A percentile compares a stretch with the other conserved stretches of the same genome.
These are phyloP conservation scores for Apodemus speciosus DNA, from an alignment of 2,113 vertebrate species.

Conservation along the genomic window DNA sequence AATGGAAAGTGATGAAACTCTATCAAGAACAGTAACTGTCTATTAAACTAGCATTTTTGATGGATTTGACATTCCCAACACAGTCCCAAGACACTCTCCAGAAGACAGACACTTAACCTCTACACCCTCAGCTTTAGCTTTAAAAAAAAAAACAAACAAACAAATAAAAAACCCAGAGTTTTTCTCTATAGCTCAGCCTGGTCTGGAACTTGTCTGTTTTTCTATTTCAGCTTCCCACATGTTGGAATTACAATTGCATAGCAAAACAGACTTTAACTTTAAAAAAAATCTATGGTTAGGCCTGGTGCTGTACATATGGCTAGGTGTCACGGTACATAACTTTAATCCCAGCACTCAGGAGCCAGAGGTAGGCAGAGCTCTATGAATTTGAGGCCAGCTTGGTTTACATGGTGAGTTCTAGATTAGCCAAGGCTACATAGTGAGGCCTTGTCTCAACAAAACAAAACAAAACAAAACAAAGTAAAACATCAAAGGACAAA, in stretches of 20 bases:
- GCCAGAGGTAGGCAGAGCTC: background rate
- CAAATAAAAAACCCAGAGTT: background rate
- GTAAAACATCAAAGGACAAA: background rate
- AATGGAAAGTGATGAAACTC: conserved; percentile 18
- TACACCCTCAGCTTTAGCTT: background rate
- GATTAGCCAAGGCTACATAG: background rate
- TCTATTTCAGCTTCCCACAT: background rate
- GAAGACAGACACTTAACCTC: background rate
- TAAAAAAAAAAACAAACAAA: background rate
- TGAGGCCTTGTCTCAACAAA: background rate
- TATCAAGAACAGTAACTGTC: background rate
- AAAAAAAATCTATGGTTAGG: background rate
- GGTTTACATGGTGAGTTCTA: background rate
- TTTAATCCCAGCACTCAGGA: background rate
- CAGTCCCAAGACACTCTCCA: background rate
- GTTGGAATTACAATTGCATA: background rate
- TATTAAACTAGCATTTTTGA: background rate
- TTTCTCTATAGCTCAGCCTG: background rate
- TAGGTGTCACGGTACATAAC: background rate
- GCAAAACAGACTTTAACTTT: background rate
- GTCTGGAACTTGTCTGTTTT: background rate
- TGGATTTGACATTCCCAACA: background rate
- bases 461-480: background rate
- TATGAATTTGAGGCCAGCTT: background rate
- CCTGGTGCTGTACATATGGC: background rate